phyloP scores from a whole-genome alignment of 2,797 vertebrate genomes.

The Channallabes apus region DNA sequence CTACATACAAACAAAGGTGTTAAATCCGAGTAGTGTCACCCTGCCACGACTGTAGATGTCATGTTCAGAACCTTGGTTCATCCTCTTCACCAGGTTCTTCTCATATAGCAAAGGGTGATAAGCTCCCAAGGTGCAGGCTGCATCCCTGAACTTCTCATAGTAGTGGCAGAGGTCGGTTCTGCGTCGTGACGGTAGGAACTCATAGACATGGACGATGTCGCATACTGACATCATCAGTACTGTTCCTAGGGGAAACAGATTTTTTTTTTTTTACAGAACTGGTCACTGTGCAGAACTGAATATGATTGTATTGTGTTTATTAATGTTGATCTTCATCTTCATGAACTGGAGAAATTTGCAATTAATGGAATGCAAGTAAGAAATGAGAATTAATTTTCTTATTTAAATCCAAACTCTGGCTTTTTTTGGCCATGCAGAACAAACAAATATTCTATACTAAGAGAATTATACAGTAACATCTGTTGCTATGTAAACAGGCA shows the following conservation, averaged over 20 bases:
- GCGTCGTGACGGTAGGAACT: conserved; percentile 78
- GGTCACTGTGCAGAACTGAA: neutral
- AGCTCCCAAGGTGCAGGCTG: conserved; percentile 79
- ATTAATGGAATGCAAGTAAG: neutral
- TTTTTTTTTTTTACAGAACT: neutral
- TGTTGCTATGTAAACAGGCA: neutral
- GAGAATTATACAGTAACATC: no score
- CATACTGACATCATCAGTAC: conserved; percentile 82
- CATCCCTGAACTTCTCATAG: conserved; percentile 77
- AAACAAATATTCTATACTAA: neutral
- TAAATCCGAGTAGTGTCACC: conserved; percentile 75
- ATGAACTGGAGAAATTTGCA: neutral
- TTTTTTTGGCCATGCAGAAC: no score
- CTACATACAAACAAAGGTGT: conserved; percentile 67
- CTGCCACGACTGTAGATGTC: conserved; percentile 73
- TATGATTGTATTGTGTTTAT: neutral
- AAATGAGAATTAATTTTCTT: no score
- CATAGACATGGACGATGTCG: conserved; percentile 77
- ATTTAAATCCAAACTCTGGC: no score
- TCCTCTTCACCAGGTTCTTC: conserved; percentile 81
- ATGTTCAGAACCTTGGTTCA: conserved; percentile 73
- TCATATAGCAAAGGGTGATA: conserved; percentile 82
- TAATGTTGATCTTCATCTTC: no score
- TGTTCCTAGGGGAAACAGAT: conserved; percentile 65
- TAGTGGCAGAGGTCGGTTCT: conserved; percentile 81